Evolutionary conservation across 2,797 vertebrate genomes (phyloP).

Genomic region (Ateles fusciceps): DNA sequence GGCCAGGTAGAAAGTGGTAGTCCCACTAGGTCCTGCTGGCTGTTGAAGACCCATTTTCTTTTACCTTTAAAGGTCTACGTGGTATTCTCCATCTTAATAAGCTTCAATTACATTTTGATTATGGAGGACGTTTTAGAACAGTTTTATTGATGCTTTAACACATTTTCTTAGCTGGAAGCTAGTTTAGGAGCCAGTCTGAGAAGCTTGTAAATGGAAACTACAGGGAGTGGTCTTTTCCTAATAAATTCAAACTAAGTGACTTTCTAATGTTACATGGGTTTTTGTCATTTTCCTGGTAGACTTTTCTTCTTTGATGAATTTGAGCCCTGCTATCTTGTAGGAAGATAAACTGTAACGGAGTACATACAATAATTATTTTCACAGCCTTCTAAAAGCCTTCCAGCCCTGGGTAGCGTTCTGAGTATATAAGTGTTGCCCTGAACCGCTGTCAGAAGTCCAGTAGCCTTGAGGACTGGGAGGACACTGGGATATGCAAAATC

Average conservation of each 20-base stretch:
- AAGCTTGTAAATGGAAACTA: conserved; percentile 82
- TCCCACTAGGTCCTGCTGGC: conserved; percentile 61
- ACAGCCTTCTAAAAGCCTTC: neutral
- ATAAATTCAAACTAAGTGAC: conserved; percentile 67
- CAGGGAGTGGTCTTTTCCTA: conserved; percentile 74
- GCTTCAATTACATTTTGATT: conserved; percentile 81
- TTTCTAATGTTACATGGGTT: conserved; percentile 60
- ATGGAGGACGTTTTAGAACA: conserved; percentile 82
- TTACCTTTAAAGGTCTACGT: conserved; percentile 79
- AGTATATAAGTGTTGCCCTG: neutral
- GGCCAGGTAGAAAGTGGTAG: conserved; percentile 69
- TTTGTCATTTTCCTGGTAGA: conserved; percentile 32
- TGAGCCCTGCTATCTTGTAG: neutral
- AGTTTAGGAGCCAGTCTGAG: conserved; percentile 83
- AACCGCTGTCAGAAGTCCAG: neutral
- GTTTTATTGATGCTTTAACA: conserved; percentile 84
- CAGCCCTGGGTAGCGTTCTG: neutral
- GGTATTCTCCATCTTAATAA: conserved; percentile 79
- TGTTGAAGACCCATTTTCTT: conserved; percentile 69
- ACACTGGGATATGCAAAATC: neutral
- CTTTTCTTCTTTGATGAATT: neutral
- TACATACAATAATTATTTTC: conserved; percentile 14
- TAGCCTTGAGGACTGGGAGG: neutral
- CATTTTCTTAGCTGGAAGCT: conserved; percentile 85
- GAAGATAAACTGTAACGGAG: neutral